These are phyloP conservation scores for Misgurnus anguillicaudatus DNA, from an alignment of 2,113 vertebrate genomes.

Conservation along the genomic window DNA sequence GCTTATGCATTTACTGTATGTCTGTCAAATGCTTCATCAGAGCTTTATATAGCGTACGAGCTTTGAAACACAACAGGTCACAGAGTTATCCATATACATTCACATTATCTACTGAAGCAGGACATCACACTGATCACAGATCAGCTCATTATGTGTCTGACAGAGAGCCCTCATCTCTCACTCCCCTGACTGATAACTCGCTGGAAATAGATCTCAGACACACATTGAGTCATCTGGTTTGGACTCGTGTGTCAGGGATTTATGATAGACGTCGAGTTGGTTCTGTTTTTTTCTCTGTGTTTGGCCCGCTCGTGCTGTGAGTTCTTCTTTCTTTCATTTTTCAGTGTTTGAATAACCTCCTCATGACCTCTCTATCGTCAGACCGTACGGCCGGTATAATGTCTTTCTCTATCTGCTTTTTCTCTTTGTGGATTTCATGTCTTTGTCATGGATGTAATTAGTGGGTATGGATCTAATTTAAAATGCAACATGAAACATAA, in stretches of 20 bases:
- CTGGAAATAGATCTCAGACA: slow-evolving; percentile 40
- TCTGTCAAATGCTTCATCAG: background rate
- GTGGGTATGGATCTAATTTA: slow-evolving; percentile 59
- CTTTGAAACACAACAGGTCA: background rate
- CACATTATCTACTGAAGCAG: slow-evolving; percentile 22
- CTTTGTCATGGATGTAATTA: slow-evolving; percentile 53
- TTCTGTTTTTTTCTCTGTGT: slow-evolving; percentile 52
- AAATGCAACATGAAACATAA: slow-evolving; percentile 55
- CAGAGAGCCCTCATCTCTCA: slow-evolving; percentile 53
- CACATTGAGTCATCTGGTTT: background rate
- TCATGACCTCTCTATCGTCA: slow-evolving; percentile 69
- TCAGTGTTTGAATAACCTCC: slow-evolving; percentile 72
- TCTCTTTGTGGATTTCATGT: slow-evolving; percentile 46
- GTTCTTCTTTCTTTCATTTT: slow-evolving; percentile 74
- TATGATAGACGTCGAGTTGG: background rate
- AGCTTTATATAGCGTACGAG: background rate
- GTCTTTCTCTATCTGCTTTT: slow-evolving; percentile 14
- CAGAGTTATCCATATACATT: background rate
- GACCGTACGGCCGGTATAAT: slow-evolving; percentile 44
- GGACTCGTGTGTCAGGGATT: background rate
- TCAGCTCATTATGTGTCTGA: slow-evolving; percentile 65
- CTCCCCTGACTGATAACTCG: slow-evolving; percentile 47
- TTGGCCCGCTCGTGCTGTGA: slow-evolving; percentile 58
- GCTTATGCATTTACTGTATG: no score
- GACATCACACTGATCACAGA: slow-evolving; percentile 22